Conservation (phyloP, 2,797 vertebrate species). For the Peromyscus nudipes region DNA sequence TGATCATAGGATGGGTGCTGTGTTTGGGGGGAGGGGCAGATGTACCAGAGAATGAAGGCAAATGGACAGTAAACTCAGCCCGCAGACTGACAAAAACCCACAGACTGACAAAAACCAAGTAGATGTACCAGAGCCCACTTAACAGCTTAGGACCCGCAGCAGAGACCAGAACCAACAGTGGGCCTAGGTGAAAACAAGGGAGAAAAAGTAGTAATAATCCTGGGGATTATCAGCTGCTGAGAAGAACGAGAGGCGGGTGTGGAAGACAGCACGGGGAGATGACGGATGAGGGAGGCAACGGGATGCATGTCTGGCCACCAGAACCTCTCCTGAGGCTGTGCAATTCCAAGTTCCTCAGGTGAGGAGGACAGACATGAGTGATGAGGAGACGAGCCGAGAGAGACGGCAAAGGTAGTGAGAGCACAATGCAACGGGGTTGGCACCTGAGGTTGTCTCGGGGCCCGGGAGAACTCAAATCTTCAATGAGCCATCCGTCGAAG, state of each 20-base stretch:
- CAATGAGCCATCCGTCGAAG: background rate
- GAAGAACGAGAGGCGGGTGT: background rate
- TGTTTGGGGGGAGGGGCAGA: background rate
- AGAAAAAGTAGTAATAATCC: background rate
- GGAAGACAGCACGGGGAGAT: fast-evolving
- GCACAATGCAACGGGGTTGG: background rate
- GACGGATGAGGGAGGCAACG: too few relatives aligned
- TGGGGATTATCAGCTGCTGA: background rate
- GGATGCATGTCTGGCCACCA: background rate
- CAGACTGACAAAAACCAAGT: background rate
- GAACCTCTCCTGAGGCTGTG: background rate
- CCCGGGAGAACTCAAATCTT: background rate
- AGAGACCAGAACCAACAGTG: background rate
- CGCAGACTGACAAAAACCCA: too few relatives aligned
- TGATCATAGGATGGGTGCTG: too few relatives aligned
- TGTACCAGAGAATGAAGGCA: background rate
- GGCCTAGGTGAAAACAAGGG: background rate
- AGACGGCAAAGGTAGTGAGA: background rate
- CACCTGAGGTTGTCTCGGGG: background rate
- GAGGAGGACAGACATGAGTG: background rate
- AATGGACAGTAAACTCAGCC: background rate
- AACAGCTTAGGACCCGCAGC: background rate
- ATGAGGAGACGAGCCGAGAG: background rate
- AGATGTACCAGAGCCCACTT: background rate
- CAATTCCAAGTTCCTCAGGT: background rate